Base-by-base conservation (phyloP, 2,113 vertebrate species). In the Brachyhypopomus occidentalis region DNA sequence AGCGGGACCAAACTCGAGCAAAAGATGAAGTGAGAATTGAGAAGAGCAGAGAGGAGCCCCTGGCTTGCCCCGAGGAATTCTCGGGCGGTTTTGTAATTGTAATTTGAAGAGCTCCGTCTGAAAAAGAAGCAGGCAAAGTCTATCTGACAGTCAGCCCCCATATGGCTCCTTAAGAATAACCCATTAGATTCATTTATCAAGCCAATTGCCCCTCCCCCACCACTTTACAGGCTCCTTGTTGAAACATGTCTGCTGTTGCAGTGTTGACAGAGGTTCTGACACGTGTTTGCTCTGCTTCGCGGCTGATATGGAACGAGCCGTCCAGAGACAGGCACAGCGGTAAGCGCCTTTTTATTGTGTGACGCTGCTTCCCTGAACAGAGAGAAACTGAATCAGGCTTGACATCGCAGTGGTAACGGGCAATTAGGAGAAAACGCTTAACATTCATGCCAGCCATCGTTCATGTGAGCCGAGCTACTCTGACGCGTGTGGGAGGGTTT, bases 171-270 rank as follows among this genome's bases (percentile, higher is more conserved):
- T 45, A 27, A 7, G 64, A 59, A 71, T 16, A 12, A 23, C 75
- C 14, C 1, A 62, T 59, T 48, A 41, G 48, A 69, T 66, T 69
- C 72, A 89, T 88, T 82, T 79, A 89, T 88, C 7, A 76, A 45
- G 79, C 62, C 9, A 70, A 82, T 72, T 84, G 75, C 36, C 60
- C 20, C 22, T 48, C 75, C 38, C 59, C 59, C 59, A 22, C 11
- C 67, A 6, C 73, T 62, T 59, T 20, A 78, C 0, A 34, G 4
- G 22, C 59, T 30, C 73, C 88, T 62, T 64, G 90, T 87, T 83
- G 52, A 79, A 79, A 85, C 90, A 83, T 34, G 89, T 81, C 83
- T 60, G 84, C 87, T 73, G 76, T 82, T 77, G 58, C 70, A 11
- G 79, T 78, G 73, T 79, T 69, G 84, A 87, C 84, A 77, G 63